These are phyloP conservation scores for Selene dorsalis DNA, from an alignment of 2,797 vertebrate species.

Conservation along the genomic window DNA sequence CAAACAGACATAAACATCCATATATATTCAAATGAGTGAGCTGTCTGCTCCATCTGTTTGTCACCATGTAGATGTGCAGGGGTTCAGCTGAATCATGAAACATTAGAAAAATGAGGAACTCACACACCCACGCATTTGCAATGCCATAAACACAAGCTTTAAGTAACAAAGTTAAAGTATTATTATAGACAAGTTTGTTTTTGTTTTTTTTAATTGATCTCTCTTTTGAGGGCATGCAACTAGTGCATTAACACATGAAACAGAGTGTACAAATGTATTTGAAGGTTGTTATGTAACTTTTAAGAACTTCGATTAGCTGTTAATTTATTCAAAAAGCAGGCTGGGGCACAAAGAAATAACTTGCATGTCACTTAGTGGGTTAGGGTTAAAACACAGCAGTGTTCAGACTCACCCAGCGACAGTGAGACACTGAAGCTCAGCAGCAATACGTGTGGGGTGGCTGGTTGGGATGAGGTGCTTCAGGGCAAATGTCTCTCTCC, in stretches of 20 bases:
- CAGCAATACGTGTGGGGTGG: conserved; percentile 94
- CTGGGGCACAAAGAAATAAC: neutral
- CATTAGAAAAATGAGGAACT: conserved; percentile 25
- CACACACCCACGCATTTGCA: conserved; percentile 31
- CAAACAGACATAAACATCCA: conserved; percentile 5
- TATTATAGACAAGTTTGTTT: neutral
- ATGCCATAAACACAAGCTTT: conserved; percentile 23
- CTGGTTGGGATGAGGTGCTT: conserved; percentile 98
- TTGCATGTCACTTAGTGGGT: neutral
- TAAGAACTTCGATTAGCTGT: neutral
- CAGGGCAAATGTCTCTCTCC: conserved; percentile 91
- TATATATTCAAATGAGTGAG: neutral
- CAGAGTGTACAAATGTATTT: neutral
- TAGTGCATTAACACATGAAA: neutral
- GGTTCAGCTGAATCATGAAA: conserved; percentile 32
- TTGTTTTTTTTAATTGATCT: neutral
- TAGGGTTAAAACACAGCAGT: neutral
- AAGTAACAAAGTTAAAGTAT: neutral
- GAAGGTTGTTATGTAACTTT: neutral
- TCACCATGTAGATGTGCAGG: conserved; percentile 8
- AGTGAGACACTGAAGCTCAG: conserved; percentile 97
- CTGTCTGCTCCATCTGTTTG: neutral
- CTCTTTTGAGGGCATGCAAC: neutral
- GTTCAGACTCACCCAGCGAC: conserved; percentile 88
- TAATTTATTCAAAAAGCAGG: neutral